These are phyloP conservation scores for Aphyosemion australe DNA, from an alignment of 2,113 vertebrate genomes.

Conservation along the genomic window DNA sequence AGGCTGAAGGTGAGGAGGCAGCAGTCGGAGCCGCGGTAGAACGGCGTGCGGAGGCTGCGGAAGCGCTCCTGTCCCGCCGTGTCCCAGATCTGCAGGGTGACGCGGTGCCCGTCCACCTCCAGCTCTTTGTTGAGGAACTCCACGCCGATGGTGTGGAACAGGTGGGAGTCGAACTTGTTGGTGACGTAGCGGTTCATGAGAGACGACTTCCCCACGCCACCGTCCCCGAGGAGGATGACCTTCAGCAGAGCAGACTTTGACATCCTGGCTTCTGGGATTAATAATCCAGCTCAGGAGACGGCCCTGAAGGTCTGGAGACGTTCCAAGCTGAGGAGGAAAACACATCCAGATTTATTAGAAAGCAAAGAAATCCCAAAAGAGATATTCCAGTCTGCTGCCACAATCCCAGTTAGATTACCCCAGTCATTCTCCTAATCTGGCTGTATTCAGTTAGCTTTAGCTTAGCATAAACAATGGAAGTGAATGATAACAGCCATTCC, in stretches of 20 bases:
- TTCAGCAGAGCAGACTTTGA: constrained; percentile 91
- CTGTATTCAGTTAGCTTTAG: no score
- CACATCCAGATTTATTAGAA: no score
- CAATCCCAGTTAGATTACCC: no score
- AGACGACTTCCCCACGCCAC: constrained; percentile 96
- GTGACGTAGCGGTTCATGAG: constrained; percentile 97
- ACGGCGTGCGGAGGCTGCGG: constrained; percentile 93
- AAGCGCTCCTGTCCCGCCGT: constrained; percentile 96
- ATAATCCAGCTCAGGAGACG: not conserved
- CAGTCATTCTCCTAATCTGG: no score
- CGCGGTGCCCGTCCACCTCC: constrained; percentile 91
- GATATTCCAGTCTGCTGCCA: no score
- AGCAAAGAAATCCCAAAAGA: no score
- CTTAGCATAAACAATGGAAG: no score
- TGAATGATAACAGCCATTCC: no score
- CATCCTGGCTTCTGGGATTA: constrained; percentile 70
- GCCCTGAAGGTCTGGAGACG: accelerated
- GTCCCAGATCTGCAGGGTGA: constrained; percentile 98
- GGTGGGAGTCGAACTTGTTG: constrained; percentile 94
- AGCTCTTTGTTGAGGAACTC: constrained; percentile 97
- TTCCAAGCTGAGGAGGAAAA: constrained; percentile 10
- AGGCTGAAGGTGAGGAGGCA: constrained; percentile 96
- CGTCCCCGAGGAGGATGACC: constrained; percentile 94
- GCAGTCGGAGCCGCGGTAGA: constrained; percentile 97
- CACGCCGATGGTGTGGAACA: constrained; percentile 97